Base-by-base conservation (phyloP, 1,140 invertebrate genomes). In the Macrotrachela quadricornifera region DNA sequence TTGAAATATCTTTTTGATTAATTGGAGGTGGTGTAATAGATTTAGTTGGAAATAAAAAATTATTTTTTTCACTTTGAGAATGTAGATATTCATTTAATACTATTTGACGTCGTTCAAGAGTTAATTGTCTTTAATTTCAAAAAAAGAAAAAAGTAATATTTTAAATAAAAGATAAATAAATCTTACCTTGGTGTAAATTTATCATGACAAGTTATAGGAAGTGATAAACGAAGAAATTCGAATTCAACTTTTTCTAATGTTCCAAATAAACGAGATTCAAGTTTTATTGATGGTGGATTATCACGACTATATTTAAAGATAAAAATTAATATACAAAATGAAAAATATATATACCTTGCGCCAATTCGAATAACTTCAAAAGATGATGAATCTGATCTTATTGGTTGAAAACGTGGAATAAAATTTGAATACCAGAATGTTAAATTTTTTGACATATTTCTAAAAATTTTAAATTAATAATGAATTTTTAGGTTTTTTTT, bases 231-330 rank as follows among this genome's bases (percentile, higher is more conserved):
- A 16, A 97, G 71, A 69, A 94, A 97, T 70, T 97, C 91, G 83
- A 92, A 92, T 64, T 88, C 90, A 0, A 88, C 86, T 63, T 95
- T 95, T 62, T 96, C 88, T 30, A 30, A 30, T 0, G 87, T 92
- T 64, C 94, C 91, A 64, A 94, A 95, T 0, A 85, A 87, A 65
- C 94, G 92, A 65, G 95, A 91, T 30, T 84, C 85, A 46, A 97
- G 85, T 70, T 96, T 96, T 46, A 99, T 68, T 62, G 85, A 90
- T 0, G 92, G 91, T 44, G 42, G 17, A 44, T 44, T n/a, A 44
- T n/a, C 42, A 44, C n/a, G 42, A 44, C n/a, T n/a, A n/a, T 2
- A 44, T n/a, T 4, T n/a, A 9, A 44, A 44, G 79, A 62, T 80
- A 85, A 38, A 83, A 82, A 13, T 87, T 82, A 59, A 94, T 87